phyloP scores from a whole-genome alignment of 2,888 invertebrate genomes.

The Sabatieria punctata region DNA sequence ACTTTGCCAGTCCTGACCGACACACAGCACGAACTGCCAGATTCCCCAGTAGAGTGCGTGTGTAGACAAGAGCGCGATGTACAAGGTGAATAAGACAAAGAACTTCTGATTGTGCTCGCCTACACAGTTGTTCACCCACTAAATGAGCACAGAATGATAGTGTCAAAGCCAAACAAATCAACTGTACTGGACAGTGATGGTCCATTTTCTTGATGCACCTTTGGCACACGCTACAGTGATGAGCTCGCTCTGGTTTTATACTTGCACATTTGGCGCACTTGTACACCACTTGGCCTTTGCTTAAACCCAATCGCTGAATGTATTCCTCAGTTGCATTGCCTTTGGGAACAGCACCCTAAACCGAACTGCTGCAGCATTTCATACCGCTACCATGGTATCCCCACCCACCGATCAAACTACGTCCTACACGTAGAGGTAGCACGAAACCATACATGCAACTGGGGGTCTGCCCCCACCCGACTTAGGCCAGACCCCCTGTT shows the following conservation, averaged over 20 bases:
- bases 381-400: neutral
- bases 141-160: neutral
- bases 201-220: conserved; percentile 44
- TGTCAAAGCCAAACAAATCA: neutral
- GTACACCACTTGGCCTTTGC: conserved; percentile 77
- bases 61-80: conserved; percentile 86
- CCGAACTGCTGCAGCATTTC: conserved; percentile 9
- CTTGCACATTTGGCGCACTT: conserved; percentile 87
- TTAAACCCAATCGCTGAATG: conserved; percentile 78
- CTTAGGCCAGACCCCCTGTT: too few relatives aligned
- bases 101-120: conserved; percentile 99
- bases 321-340: conserved; percentile 88
- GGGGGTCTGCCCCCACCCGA: too few relatives aligned
- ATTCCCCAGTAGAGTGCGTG: conserved; percentile 79
- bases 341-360: conserved; percentile 75
- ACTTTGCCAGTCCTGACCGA: conserved; percentile 73
- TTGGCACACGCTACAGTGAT: conserved; percentile 53
- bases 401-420: too few relatives aligned
- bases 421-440: too few relatives aligned
- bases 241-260: conserved; percentile 84
- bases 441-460: too few relatives aligned
- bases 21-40: conserved; percentile 81
- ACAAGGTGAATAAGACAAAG: conserved; percentile 93
- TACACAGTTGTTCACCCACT: conserved; percentile 77
- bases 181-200: conserved; percentile 74